Evolutionary conservation across 2,888 invertebrate genomes (phyloP), one percentile per base, ranked within the genome.

Genomic region (Andrena trimmerana): DNA sequence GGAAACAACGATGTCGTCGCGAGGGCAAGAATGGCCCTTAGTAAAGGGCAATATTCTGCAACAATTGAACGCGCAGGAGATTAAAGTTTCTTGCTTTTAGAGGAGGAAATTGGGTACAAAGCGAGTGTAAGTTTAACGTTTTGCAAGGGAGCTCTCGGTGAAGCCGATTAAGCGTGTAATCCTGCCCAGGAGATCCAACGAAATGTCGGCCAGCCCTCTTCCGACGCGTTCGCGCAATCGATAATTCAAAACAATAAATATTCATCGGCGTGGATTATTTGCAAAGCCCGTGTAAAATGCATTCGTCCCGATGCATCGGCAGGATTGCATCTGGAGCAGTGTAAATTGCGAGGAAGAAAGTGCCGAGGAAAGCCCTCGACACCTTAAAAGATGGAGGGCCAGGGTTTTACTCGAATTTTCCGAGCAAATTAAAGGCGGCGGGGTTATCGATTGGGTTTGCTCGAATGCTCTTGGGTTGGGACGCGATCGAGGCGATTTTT

Each of bases 181-280:
- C 52, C 70, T 8, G 27, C 8, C 52, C 20, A 31, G 16, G 31
- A 4, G 59, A 74, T 42, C 16, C 70, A 16, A n/a, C 42, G 7
- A 62, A 71, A 52, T 42, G 76, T 54, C 54, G 36, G 10, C 10
- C 29, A 33, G 16, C n/a, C 50, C 13, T 48, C 20, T 68, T n/a
- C 5, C 57, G n/a, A 48, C 52, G 20, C 72, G 16, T 29, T 42
- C 42, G 27, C 50, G 29, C 27, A 24, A 72, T 73, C 73, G 76
- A 77, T 54, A 31, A 42, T 74, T 65, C 57, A 57, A 59, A 73
- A 62, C 63, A 33, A 73, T 73, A 73, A 73, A 77, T 73, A 77
- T 73, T 77, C 77, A 65, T 73, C 42, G 20, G 13, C 57, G 3
- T 31, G 31, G 13, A 24, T 31, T n/a, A 6, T 48, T 33, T 20